Evolutionary conservation across 2,113 vertebrate species (phyloP).

Genomic region (Nettapus auritus): DNA sequence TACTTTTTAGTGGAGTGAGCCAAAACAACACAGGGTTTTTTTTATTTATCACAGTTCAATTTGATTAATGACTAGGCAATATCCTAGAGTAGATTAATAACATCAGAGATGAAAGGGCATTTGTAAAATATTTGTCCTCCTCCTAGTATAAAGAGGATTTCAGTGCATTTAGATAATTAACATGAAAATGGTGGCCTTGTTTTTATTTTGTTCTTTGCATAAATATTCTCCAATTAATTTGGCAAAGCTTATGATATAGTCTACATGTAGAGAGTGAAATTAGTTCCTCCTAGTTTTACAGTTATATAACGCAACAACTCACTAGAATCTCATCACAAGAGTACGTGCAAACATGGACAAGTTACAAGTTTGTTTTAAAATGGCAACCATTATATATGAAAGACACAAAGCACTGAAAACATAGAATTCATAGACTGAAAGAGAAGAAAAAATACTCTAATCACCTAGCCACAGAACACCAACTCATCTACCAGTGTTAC

Average conservation of each 20-base stretch:
- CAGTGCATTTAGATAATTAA: constrained; percentile 70
- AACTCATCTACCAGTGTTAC: neutral
- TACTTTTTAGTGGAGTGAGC: neutral
- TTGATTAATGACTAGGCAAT: constrained; percentile 66
- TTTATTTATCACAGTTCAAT: constrained; percentile 53
- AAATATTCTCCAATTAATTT: constrained; percentile 39
- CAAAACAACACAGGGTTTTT: neutral
- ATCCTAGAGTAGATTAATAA: constrained; percentile 56
- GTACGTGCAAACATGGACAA: neutral
- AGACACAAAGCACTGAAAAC: neutral
- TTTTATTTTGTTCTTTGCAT: constrained; percentile 51
- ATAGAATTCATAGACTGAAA: neutral
- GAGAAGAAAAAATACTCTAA: neutral
- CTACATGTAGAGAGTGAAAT: neutral
- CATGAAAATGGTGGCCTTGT: constrained; percentile 14
- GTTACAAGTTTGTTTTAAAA: neutral
- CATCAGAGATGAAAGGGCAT: constrained; percentile 35
- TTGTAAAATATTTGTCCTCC: constrained; percentile 31
- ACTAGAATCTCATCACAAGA: neutral
- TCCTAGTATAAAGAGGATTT: constrained; percentile 61
- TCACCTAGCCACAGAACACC: neutral
- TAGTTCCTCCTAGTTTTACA: neutral
- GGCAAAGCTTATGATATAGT: neutral
- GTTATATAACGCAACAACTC: neutral
- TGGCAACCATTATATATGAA: neutral